Evolutionary conservation across 2,113 vertebrate genomes (phyloP), one percentile per base, ranked within the genome.

Genomic region (Sterna hirundo): DNA sequence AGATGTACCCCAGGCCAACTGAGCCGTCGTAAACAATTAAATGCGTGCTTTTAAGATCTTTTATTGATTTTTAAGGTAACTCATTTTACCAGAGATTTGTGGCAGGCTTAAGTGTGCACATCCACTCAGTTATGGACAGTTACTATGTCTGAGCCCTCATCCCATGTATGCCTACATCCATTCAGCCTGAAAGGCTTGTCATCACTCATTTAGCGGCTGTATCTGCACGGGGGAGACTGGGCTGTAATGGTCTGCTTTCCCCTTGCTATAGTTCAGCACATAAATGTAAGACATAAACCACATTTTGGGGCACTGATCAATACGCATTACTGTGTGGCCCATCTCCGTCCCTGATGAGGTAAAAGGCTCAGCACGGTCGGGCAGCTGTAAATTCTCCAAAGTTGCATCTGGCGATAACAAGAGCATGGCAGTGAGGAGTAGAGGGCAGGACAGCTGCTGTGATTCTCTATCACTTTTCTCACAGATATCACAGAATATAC

Each of bases 301-400:
- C 71, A 12, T 58, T 94, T 91, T 94, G 87, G n/a, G 87, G 36
- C 62, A 32, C 10, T 85, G 94, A 96, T 97, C 96, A 89, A 97
- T 97, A 95, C 62, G 1, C 96, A 94, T 97, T 96, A 95, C 90
- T 83, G 75, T 61, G 77, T 54, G 75, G 82, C 71, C 78, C 58
- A 38, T 91, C 92, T 95, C 90, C 5, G 7, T 90, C 78, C 78
- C 70, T 85, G 93, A 89, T 90, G 90, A 97, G 78, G 82, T 96
- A 97, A 95, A 93, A 96, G 87, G 84, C 94, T 88, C 75, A 76
- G 70, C 82, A 80, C 2, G 3, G 66, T 20, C 81, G 89, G 70
- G 78, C 61, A 87, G 93, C 70, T 90, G 70, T 96, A 97, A 97
- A 96, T 96, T 91, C 66, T 90, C 90, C 4, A 0, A 12, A 0